Evolutionary conservation across 2,113 vertebrate species (phyloP), one percentile per base, ranked within the genome.

Genomic region (Saguinus midas): DNA sequence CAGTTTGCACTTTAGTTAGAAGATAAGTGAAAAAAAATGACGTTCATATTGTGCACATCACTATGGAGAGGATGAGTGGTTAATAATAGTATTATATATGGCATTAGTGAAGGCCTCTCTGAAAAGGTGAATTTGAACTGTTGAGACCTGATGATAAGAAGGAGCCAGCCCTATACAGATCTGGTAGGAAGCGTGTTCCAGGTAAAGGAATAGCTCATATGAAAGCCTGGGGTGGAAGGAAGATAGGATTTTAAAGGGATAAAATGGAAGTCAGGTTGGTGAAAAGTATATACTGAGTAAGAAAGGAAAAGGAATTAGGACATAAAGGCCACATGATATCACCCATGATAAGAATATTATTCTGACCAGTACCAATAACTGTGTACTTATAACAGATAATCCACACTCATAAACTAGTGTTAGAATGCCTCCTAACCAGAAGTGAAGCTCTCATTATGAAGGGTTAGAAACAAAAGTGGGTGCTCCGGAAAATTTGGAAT

Each of bases 401-500:
- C 20, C n/a, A 80, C 6, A 57, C 32, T 96, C 50, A 61, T 13
- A 79, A 7, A 88, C 58, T 88, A 78, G 66, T 94, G 89, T 18
- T 37, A 6, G 6, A 45, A 0, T 91, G 13, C 58, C 23, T 94
- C 57, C n/a, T 95, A 57, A 87, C 72, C 35, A 87, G 40, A 94
- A 2, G 4, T n/a, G 1, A 14, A 32, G 32, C 73, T 81, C 72
- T 85, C 55, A 58, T 70, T 90, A 6, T 84, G 61, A 95, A 95
- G 40, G 1, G 25, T 70, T 86, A 0, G 37, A 68, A 70, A 13
- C 75, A 55, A 95, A 96, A 95, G 6, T 2, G 2, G 45, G 57
- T 93, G 8, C 3, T 95, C 17, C 66, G n/a, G 72, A 66, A 94
- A 78, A 87, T 96, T 96, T 45, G 87, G 55, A 40, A 17, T 81